Evolutionary conservation across 2,113 vertebrate genomes (phyloP), one percentile per base, ranked within the genome.

Genomic region (Thryonomys swinderianus): DNA sequence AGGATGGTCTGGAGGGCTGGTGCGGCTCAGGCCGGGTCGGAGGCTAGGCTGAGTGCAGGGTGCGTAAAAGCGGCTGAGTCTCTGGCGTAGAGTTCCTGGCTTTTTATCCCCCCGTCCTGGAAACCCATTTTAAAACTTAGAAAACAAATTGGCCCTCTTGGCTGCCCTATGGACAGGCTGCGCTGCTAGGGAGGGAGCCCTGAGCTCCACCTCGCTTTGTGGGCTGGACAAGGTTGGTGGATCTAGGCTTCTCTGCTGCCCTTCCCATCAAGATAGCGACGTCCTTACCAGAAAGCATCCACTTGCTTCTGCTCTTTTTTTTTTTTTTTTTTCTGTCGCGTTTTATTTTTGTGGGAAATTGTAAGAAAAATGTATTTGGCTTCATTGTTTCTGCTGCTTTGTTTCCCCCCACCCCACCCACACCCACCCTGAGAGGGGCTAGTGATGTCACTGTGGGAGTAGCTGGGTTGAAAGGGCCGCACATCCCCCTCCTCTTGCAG

Each of bases 401-500:
- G 16, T 67, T 66, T 42, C 83, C 34, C 84, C 48, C 17, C n/a
- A 59, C 30, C 18, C 9, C 8, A 37, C 16, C 34, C 53, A 5
- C 2, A 18, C 7, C n/a, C 40, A 1, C n/a, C 20, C 59, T 2
- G 2, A 12, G 51, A 51, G 3, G 45, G 40, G 25, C 23, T 76
- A 9, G 71, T 13, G 42, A 8, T 30, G 16, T 61, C 23, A 4
- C 7, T 3, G 42, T 0, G 3, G 74, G 18, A 71, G 55, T 64
- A 4, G 3, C 2, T 34, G 48, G n/a, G 4, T 12, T 10, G 6
- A 9, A 11, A 51, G 40, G 73, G 18, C 87, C 3, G 0, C 5
- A 1, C 0, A 0, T 42, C 45, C 51, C 27, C 21, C 40, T 2
- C 32, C 55, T n/a, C 40, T 32, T 2, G 2, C 2, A 0, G 34